Percentiles rank a stretch among this genome's conserved stretches.
Conservation (phyloP, 2,797 vertebrate genomes). For the Peromyscus eremicus region DNA sequence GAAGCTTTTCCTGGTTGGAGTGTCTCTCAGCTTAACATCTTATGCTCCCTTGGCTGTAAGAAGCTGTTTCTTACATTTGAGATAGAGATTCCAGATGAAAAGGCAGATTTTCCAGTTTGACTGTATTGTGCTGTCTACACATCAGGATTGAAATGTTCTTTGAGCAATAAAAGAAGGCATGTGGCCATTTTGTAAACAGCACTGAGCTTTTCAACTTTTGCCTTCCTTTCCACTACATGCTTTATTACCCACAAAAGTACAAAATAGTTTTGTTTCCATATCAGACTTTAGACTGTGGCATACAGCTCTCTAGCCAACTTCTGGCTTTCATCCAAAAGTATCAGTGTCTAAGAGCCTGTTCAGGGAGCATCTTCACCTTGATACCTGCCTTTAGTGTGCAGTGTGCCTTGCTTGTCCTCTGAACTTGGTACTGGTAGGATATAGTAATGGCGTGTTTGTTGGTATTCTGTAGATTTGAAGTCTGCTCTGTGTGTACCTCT, state of each 20-base stretch:
- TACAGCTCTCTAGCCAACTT: conserved; percentile 45
- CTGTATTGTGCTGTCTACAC: conserved; percentile 56
- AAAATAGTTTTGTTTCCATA: conserved; percentile 76
- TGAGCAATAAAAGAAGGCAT: conserved; percentile 39
- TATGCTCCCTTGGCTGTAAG: neutral
- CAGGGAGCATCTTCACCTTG: neutral
- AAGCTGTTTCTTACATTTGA: conserved; percentile 51
- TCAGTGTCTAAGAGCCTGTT: neutral
- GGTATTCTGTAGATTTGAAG: neutral
- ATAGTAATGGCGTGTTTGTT: neutral
- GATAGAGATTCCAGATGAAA: conserved; percentile 49
- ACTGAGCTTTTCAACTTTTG: conserved; percentile 47
- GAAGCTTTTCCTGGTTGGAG: conserved; percentile 29
- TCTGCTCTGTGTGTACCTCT: neutral
- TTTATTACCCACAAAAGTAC: conserved; percentile 57
- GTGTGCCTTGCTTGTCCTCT: neutral
- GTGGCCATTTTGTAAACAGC: conserved; percentile 63
- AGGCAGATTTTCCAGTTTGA: conserved; percentile 53
- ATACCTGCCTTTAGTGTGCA: neutral
- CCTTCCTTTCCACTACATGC: conserved; percentile 21
- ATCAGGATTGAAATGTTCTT: conserved; percentile 51
- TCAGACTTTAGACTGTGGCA: conserved; percentile 43
- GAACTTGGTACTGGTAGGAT: neutral
- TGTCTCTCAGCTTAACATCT: conserved; percentile 48
- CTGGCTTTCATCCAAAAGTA: conserved; percentile 4